Conservation (phyloP, 2,113 vertebrate genomes). For the Probosciger aterrimus region DNA sequence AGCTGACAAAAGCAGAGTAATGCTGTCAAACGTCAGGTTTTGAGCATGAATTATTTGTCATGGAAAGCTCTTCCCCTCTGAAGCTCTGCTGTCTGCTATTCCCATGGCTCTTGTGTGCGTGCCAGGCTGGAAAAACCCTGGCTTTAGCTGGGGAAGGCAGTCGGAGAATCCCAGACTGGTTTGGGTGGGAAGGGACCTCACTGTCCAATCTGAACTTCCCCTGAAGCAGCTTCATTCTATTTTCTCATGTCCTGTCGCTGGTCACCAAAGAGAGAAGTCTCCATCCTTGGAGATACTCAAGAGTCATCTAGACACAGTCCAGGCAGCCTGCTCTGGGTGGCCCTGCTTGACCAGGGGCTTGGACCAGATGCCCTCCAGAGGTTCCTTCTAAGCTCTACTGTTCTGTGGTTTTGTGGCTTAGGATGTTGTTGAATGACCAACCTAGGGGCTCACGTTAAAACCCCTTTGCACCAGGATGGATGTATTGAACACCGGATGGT, state of each 20-base stretch:
- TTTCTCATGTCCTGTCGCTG: not conserved
- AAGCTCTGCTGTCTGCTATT: accelerated
- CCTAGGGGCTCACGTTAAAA: not conserved
- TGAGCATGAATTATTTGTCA: not conserved
- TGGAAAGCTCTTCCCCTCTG: accelerated
- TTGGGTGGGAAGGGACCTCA: not conserved
- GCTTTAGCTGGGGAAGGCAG: not conserved
- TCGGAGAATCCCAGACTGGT: not conserved
- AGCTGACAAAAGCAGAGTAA: not conserved
- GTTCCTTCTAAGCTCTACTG: not conserved
- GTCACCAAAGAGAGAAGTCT: not conserved
- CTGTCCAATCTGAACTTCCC: not conserved
- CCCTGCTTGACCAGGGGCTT: not conserved
- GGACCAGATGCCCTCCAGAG: not conserved
- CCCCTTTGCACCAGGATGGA: not conserved
- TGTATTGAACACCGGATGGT: not conserved
- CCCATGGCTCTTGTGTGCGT: not conserved
- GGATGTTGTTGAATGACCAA: not conserved
- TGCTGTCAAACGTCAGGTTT: not conserved
- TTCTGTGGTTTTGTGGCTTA: not conserved
- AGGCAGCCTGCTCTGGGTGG: not conserved
- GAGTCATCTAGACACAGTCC: not conserved
- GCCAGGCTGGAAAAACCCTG: not conserved
- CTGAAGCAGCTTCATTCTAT: not conserved
- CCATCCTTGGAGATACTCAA: not conserved